Conservation (phyloP, 2,797 vertebrate genomes). For the Phoebastria nigripes region DNA sequence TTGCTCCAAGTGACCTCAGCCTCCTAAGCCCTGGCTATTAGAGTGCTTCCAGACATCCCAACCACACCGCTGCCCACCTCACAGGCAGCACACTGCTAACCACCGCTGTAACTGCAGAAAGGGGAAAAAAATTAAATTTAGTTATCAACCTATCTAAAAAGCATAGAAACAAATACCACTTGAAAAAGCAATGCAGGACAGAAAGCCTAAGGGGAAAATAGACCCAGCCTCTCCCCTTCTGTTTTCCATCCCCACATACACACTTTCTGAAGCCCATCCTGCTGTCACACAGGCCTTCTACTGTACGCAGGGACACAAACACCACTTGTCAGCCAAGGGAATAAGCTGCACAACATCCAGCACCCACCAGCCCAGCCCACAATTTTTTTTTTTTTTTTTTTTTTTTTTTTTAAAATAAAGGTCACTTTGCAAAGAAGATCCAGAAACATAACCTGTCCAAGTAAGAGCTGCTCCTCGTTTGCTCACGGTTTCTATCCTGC, state of each 20-base stretch:
- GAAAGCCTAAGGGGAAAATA: background rate
- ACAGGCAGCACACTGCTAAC: background rate
- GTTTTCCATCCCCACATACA: background rate
- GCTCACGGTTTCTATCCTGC: background rate
- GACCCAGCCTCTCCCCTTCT: background rate
- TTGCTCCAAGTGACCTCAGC: background rate
- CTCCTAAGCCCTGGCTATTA: background rate
- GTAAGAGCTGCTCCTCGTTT: background rate
- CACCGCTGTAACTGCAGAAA: background rate
- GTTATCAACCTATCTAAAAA: rapidly evolving
- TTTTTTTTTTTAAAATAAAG: background rate
- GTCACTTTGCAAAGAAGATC: background rate
- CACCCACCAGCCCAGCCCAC: rapidly evolving
- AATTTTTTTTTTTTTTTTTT: too few relatives aligned
- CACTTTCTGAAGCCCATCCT: background rate
- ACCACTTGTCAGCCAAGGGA: background rate
- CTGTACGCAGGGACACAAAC: rapidly evolving
- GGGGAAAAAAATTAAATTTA: background rate
- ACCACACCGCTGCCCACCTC: background rate
- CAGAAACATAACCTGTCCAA: background rate
- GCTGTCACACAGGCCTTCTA: background rate
- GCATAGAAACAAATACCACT: background rate
- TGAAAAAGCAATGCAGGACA: background rate
- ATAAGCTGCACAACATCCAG: background rate
- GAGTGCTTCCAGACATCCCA: background rate